Base-by-base conservation (phyloP, 1,140 invertebrate genomes). In the Zaprionus camerounensis region DNA sequence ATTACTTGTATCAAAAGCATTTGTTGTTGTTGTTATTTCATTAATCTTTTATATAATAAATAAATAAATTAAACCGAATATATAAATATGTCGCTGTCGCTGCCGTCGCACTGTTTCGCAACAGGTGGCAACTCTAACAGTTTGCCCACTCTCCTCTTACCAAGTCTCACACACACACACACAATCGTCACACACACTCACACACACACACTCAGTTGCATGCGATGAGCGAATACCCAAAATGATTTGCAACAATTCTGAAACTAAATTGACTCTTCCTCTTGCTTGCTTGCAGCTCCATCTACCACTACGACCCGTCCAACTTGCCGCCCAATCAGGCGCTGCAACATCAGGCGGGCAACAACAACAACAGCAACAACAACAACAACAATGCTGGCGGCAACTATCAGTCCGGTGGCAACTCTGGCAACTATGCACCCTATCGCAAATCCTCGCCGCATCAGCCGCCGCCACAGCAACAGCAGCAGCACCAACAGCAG, bases 261-360 rank as follows among this genome's bases (percentile, higher is more conserved):
- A 28, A n/a, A 51, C 20, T 26, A 6, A 38, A 3, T n/a, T 36
- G 3, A 36, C 13, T 6, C 34, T 41, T 15, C 9, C 22, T 24
- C 11, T 28, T 15, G 9, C 34, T 24, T 1, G 1, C 4, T 67
- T 86, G 56, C 85, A 94, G 94, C 59, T 94, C 95, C 28, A 93
- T 96, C 41, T 97, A 97, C 91, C 95, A 95, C 66, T 96, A 95
- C 91, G 95, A 96, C 91, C 96, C 96, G 41, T 94, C 94, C 41
- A 96, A 96, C 91, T 94, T 95, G 71, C 95, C 95, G 82, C 94
- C 91, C 87, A 93, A 81, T 71, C 91, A 92, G 85, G 83, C 90
- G 59, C 78, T 88, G 31, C 82, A 85, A 63, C 92, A n/a, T 71
- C 76, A 55, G 91, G 17, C 65, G 61, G 78, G 76, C 70, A 84